Base-by-base conservation (phyloP, 2,888 invertebrate genomes). In the Ptychoptera albimana region DNA sequence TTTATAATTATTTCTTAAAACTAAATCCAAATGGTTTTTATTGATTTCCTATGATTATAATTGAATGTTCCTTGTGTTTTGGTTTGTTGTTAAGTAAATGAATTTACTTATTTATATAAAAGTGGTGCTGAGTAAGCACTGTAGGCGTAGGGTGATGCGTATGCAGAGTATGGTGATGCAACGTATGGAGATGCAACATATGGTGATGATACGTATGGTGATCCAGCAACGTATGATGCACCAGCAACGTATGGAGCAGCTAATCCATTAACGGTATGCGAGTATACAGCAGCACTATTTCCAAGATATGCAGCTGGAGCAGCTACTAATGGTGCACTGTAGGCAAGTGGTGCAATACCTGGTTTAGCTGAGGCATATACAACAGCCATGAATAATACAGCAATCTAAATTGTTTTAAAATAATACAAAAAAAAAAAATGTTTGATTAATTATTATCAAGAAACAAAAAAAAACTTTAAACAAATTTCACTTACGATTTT, bases 121-220 rank as follows among this genome's bases (percentile, higher is more conserved):
- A 40, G 10, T 15, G 40, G 40, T 32, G 40, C 40, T 31, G 40
- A 31, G 31, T 40, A 40, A 3, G 40, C 40, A 10, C 31, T 15
- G 14, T 40, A 40, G 1, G 40, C 40, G 14, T 40, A 40, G 31
- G 40, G 40, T 14, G 40, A 40, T 23, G 40, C 31, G 10, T 40
- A 40, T 1, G 32, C 40, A 11, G 42, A 23, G 13, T 47, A 46
- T 7, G 38, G 14, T 37, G 46, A 15, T 12, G 42, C 42, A 30
- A 42, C 42, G 15, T 47, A 46, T 32, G 45, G 42, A 30, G 43
- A 42, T n/a, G 37, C 46, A 29, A 50, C 47, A 23, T 39, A 43
- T n/a, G 50, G 48, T 36, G 51, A 41, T n/a, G 49, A 43, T 37
- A 48, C 36, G 43, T 45, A 42, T 37, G 37, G 42, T 2, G 50